phyloP scores from a whole-genome alignment of 2,113 vertebrate genomes.

The Pachycephala philippinensis region DNA sequence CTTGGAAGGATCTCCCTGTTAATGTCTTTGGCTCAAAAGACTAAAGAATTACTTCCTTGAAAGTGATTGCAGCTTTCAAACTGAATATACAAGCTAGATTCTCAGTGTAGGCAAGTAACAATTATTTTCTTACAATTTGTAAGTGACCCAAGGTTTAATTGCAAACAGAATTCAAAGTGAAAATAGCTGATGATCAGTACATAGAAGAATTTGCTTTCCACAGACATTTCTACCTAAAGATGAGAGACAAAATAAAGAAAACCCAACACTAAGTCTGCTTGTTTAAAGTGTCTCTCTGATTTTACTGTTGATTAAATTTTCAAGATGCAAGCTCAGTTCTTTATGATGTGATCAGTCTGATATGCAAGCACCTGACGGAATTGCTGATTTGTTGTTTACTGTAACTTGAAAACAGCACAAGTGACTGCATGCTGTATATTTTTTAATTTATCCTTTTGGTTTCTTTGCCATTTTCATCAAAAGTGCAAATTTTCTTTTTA shows the following conservation, averaged over 20 bases:
- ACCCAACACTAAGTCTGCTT: not conserved
- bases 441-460: not conserved
- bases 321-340: not conserved
- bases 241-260: not conserved
- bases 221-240: not conserved
- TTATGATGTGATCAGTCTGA: fast-evolving
- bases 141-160: not conserved
- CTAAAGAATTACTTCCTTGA: not conserved
- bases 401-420: not conserved
- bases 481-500: not conserved
- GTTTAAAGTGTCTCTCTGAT: not conserved
- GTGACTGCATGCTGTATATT: not conserved
- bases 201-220: not conserved
- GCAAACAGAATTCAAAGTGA: not conserved
- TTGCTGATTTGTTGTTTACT: not conserved
- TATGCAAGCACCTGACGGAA: not conserved
- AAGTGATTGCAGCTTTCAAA: not conserved
- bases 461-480: not conserved
- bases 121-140: not conserved
- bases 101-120: not conserved
- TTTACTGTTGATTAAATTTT: not conserved
- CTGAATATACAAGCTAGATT: not conserved
- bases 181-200: not conserved
- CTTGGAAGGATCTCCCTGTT: not conserved
- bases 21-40: not conserved